Evolutionary conservation across 2,113 vertebrate genomes (phyloP).

Genomic region (Pyxicephalus adspersus): DNA sequence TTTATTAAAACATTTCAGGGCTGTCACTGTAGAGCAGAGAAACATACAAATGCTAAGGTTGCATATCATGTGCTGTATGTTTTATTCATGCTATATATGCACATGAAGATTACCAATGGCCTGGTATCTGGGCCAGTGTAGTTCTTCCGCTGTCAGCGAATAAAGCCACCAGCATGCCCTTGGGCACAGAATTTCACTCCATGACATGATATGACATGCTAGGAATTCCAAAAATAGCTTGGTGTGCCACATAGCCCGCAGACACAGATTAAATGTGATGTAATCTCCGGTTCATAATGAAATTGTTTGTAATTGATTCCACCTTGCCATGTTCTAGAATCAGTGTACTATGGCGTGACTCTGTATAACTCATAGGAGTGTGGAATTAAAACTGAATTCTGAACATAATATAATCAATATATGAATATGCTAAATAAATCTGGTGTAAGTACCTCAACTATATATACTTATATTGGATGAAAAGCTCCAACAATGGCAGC

Average conservation of each 20-base stretch:
- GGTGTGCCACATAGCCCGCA: background rate
- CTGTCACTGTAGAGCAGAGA: background rate
- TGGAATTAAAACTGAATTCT: no score
- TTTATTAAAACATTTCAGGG: background rate
- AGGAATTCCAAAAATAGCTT: conserved; percentile 15
- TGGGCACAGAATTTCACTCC: background rate
- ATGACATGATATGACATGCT: conserved; percentile 9
- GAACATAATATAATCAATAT: no score
- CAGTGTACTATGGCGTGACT: background rate
- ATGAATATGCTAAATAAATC: no score
- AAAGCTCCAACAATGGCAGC: no score
- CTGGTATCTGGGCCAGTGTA: conserved; percentile 16
- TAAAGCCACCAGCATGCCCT: conserved; percentile 1
- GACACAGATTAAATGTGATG: conserved; percentile 17
- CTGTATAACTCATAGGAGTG: background rate
- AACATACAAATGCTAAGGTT: background rate
- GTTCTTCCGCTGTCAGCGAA: background rate
- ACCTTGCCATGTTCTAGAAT: background rate
- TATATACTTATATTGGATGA: no score
- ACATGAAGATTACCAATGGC: background rate
- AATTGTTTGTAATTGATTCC: background rate
- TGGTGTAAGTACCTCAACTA: no score
- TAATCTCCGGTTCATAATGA: background rate
- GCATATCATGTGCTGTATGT: background rate
- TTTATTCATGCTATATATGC: background rate